Base-by-base conservation (phyloP, 2,113 vertebrate species). In the Prolemur simus region DNA sequence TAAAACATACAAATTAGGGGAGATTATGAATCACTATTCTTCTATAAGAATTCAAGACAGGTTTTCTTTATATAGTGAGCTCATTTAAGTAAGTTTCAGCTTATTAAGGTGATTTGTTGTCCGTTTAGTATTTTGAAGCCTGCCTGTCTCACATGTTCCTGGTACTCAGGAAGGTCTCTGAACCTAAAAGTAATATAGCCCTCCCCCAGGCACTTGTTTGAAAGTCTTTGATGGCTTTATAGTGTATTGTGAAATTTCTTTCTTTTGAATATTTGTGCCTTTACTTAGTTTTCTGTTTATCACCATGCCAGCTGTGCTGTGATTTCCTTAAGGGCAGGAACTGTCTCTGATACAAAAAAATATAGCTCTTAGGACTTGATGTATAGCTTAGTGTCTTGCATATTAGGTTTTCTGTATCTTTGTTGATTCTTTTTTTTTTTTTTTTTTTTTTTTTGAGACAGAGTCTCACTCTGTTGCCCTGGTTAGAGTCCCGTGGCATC, bases 51-150 rank as follows among this genome's bases (percentile, higher is more conserved):
- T 77, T 95, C 14, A 94, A 29, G 39, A 39, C 29, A 86, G n/a
- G 1, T 63, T 83, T 97, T 89, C 37, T 91, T 91, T 63, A 88
- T 77, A 66, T 89, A 49, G 14, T 91, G 68, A 91, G 42, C 23
- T 95, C 39, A 81, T 88, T 96, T 82, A 96, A 64, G 10, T 76
- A 94, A 74, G 14, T 83, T 97, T 96, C 17, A 66, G 15, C 71
- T 96, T 77, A 77, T 82, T 77, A 45, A 68, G 32, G 74, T 80
- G 47, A 54, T 81, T 93, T 89, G 8, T 68, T 88, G 10, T 78
- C 8, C 77, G 0, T 37, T 25, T 84, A 17, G 63, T 95, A 91
- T 74, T 95, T 97, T 91, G 93, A 91, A 81, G 54, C 37, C 23
- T 85, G 32, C 13, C 42, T 58, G 14, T 42, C 27, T 90, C 15